Evolutionary conservation across 2,888 invertebrate genomes (phyloP), one percentile per base, ranked within the genome.

Genomic region (Rambutsinella grinnellia): DNA sequence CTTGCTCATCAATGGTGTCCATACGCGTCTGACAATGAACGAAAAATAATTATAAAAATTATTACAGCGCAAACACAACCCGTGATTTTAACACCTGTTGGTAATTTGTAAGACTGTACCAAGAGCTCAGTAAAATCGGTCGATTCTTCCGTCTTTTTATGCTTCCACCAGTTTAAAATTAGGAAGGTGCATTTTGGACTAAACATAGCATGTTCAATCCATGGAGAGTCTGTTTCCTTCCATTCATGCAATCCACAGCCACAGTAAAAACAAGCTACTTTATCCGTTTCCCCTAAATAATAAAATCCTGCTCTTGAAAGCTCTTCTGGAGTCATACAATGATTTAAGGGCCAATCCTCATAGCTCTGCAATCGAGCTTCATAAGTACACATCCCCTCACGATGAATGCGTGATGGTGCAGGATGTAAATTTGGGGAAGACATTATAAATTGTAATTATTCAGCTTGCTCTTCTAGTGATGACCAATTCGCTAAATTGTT

Each of bases 251-350:
- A 6, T 5, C 76, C 71, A 53, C 70, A 46, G 5, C 79, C 79
- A 60, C 79, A 79, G n/a, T 74, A 56, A 28, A 65, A 79, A 49
- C 79, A 79, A 1, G 19, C 2, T 6, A 76, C 68, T 65, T 51
- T 62, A 27, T 76, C 76, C 15, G 24, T 24, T 2, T 17, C 23
- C n/a, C 65, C 69, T 1, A 44, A 17, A 36, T 56, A 69, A 66
- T 72, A 79, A 46, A 79, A 79, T 21, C 76, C 79, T 61, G 69
- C 71, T 27, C n/a, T 21, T 17, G 62, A 65, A 8, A 79, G 46
- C 28, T 68, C 56, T 3, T 24, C 15, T 1, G 62, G 60, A 2
- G 13, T 8, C 3, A n/a, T n/a, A n/a, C n/a, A n/a, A n/a, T n/a
- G n/a, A n/a, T n/a, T 21, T 13, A 10, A 21, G 15, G 54, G n/a